Base-by-base conservation (phyloP, 2,113 vertebrate genomes). In the Lophochroa leadbeateri region DNA sequence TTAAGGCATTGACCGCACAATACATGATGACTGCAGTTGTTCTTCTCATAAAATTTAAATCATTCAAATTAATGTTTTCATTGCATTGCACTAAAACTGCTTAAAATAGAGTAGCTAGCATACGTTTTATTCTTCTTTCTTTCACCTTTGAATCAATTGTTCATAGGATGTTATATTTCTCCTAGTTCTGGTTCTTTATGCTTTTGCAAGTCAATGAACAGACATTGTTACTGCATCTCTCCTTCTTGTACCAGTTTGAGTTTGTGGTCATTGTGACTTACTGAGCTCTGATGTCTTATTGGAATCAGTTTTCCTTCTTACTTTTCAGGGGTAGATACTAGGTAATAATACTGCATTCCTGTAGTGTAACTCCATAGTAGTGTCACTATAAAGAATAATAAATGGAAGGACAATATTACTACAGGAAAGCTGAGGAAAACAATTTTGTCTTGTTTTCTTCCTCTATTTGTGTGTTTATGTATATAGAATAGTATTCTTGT, bases 11-110 rank as follows among this genome's bases (percentile, higher is more conserved):
- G 47, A 52, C 2, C 0, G 2, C 67, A 37, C 18, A n/a, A 12
- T 23, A 29, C 1, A 2, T 46, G 0, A 49, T 46, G 46, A 15
- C 35, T 74, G n/a, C 1, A 4, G 7, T 63, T 74, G 57, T 24
- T 88, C 58, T 70, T 68, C 16, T 79, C 31, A n/a, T 53, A 10
- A 61, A 88, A 50, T n/a, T 55, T n/a, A 27, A 69, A 53, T 82
- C 46, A 60, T 50, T 61, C 44, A 82, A 75, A 64, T 71, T 0
- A 82, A 47, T 82, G 19, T 37, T 86, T 93, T 58, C 81, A n/a
- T 63, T 82, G 39, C 47, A 63, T 35, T 88, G 49, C 25, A 37
- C 83, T 46, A 41, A 55, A 69, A 52, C 78, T 44, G 84, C 65
- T 75, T 77, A 8, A 49, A 96, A 44, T 39, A 14, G 44, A 65